phyloP scores from a whole-genome alignment of 2,797 vertebrate species.

The Potorous gilbertii region DNA sequence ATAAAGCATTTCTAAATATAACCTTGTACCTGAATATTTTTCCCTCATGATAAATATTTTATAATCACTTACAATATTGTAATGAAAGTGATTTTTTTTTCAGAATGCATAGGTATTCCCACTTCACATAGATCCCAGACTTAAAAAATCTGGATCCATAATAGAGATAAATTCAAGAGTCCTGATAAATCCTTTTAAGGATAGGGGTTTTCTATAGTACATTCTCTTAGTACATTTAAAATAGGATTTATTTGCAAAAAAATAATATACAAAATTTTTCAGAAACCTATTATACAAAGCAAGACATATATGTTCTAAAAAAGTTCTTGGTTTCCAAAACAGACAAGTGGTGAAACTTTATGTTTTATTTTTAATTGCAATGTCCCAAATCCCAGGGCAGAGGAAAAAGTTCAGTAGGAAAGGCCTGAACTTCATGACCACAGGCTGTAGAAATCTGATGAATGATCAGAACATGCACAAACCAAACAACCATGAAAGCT shows the following conservation, averaged over 20 bases:
- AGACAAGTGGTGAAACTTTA: neutral
- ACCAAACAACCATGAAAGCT: neutral
- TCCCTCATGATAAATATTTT: slow-evolving; percentile 12
- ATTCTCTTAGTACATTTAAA: slow-evolving; percentile 41
- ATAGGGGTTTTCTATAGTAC: slow-evolving; percentile 37
- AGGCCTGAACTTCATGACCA: neutral
- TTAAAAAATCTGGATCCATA: slow-evolving; percentile 43
- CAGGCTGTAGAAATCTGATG: neutral
- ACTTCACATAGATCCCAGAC: slow-evolving; percentile 1
- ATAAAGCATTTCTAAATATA: neutral
- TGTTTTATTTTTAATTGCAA: neutral
- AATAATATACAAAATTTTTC: slow-evolving; percentile 27
- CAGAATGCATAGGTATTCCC: neutral
- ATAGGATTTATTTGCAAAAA: slow-evolving; percentile 36
- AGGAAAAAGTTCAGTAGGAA: neutral
- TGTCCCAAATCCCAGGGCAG: neutral
- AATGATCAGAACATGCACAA: neutral
- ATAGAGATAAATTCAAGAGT: slow-evolving; percentile 32
- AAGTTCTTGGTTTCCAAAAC: neutral
- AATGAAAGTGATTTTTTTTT: slow-evolving; percentile 28
- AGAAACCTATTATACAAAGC: neutral
- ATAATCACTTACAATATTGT: slow-evolving; percentile 13
- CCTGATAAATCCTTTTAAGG: slow-evolving; percentile 10
- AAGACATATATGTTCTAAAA: neutral
- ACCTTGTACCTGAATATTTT: neutral